A percentile compares a stretch with the other conserved stretches of the same genome.
Conservation (phyloP, 1,140 invertebrate genomes). For the Planococcus citri region DNA sequence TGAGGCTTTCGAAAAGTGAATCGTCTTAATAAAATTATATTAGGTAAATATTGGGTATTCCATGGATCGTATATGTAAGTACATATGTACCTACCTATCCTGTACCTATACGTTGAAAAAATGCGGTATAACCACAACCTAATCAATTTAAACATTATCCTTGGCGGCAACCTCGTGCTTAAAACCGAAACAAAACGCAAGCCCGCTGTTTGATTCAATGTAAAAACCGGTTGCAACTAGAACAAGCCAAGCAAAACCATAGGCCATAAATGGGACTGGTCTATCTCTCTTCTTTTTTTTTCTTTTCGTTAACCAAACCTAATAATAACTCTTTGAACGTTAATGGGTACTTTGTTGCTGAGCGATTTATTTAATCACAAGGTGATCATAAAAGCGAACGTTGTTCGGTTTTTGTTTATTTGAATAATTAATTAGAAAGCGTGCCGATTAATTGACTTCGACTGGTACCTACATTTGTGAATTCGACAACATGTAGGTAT, state of each 20-base stretch:
- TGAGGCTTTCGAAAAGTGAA: background rate
- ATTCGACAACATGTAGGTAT: too few species aligned
- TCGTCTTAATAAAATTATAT: background rate
- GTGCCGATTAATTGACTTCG: too few species aligned
- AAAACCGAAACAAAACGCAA: background rate
- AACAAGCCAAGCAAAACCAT: constrained; percentile 18
- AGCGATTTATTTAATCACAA: constrained; percentile 15
- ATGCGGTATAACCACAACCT: background rate
- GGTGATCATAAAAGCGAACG: background rate
- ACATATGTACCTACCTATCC: too few species aligned
- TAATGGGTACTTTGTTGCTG: constrained; percentile 11
- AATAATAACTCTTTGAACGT: background rate
- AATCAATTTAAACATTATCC: constrained; percentile 5
- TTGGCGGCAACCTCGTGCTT: constrained; percentile 16
- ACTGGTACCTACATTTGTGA: too few species aligned
- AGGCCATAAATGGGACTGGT: constrained; percentile 19
- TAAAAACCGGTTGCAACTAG: constrained; percentile 10
- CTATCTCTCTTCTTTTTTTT: background rate
- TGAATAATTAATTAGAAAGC: too few species aligned
- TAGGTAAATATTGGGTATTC: too few species aligned
- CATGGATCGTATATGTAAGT: too few species aligned
- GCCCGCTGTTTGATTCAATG: background rate
- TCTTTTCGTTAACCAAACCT: background rate
- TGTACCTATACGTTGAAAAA: background rate
- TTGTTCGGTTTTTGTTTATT: too few species aligned